Evolutionary conservation across 2,113 vertebrate species (phyloP).

Genomic region (Elachura formosa): DNA sequence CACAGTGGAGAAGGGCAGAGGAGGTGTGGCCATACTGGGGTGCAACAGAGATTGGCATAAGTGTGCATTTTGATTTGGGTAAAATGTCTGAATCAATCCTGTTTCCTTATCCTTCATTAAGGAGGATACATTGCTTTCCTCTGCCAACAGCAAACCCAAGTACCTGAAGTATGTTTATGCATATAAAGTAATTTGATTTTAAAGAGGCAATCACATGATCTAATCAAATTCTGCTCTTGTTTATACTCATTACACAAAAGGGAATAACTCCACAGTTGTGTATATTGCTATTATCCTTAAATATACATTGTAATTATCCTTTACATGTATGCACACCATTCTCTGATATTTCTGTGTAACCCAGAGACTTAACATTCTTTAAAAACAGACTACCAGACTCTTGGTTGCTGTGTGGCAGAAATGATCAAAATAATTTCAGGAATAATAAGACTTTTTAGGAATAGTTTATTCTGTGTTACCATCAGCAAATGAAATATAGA

Average conservation of each 20-base stretch:
- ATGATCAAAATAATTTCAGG: not conserved
- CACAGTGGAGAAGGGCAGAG: not conserved
- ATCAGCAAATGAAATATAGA: not conserved
- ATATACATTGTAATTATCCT: not conserved
- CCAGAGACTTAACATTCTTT: not conserved
- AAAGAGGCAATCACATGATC: not conserved
- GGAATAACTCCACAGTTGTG: not conserved
- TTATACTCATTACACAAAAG: not conserved
- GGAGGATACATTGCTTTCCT: not conserved
- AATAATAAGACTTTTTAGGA: not conserved
- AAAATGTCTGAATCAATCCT: not conserved
- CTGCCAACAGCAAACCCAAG: not conserved
- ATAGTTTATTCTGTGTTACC: not conserved
- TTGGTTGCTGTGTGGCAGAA: not conserved
- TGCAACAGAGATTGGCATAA: not conserved
- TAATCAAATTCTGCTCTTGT: conserved; percentile 27
- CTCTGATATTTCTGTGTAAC: not conserved
- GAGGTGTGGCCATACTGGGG: not conserved
- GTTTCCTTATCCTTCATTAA: not conserved
- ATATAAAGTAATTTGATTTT: not conserved
- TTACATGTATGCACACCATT: not conserved
- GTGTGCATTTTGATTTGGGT: not conserved
- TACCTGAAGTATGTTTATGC: not conserved
- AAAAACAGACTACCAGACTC: not conserved
- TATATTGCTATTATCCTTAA: not conserved